phyloP scores from a whole-genome alignment of 2,113 vertebrate species.

The Ovibos moschatus region DNA sequence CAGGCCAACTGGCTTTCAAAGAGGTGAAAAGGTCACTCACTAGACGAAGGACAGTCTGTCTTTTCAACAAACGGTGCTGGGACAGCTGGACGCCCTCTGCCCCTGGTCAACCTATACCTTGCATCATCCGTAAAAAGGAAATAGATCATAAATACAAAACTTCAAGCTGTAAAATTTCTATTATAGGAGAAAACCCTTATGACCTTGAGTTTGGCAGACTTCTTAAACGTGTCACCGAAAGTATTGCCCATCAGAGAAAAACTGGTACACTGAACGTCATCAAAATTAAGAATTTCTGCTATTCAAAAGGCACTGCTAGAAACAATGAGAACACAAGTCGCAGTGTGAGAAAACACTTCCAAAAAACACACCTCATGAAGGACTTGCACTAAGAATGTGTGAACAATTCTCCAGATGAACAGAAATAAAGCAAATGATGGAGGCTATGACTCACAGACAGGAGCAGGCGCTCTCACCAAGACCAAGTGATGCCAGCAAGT shows the following conservation, averaged over 20 bases:
- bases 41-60: not conserved
- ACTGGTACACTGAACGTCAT: not conserved
- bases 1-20: not conserved
- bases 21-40: not conserved
- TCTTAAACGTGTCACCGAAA: not conserved
- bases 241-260: not conserved
- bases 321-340: not conserved
- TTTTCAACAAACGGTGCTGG: not conserved
- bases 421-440: no score
- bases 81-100: no score
- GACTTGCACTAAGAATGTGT: not conserved
- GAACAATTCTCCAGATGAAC: not conserved
- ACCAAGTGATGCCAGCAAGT: not conserved
- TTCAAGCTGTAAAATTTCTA: not conserved
- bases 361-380: not conserved
- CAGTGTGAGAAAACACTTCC: not conserved
- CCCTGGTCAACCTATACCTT: not conserved
- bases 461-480: not conserved
- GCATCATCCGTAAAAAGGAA: not conserved
- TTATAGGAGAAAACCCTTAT: not conserved
- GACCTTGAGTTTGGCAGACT: not conserved
- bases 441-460: not conserved
- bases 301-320: not conserved
- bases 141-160: not conserved
- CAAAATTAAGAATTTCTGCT: not conserved